Conservation (phyloP, 30 jellyfish, hydroid and myxozoan species). For the Euphysa ruthae region DNA sequence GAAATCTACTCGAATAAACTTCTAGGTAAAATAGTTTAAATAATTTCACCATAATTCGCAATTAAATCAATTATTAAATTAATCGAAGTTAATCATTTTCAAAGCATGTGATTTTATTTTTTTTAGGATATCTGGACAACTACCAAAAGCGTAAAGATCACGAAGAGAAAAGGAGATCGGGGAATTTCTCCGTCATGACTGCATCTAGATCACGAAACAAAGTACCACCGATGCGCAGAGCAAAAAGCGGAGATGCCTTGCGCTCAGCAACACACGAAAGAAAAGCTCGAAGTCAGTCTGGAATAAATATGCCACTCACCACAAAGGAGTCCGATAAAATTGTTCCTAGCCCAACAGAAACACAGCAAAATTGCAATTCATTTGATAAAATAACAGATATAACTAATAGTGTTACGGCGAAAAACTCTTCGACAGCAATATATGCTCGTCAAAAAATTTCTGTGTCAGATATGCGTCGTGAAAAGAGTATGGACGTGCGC, state of each 20-base stretch:
- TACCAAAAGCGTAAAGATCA: constrained; percentile 23
- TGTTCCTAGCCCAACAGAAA: too few relatives aligned
- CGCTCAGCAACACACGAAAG: neutral
- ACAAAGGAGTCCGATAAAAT: neutral
- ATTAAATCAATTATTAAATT: too few relatives aligned
- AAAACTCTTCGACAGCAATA: too few relatives aligned
- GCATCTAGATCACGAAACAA: neutral
- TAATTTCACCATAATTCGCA: too few relatives aligned
- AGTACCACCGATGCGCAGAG: constrained; percentile 24
- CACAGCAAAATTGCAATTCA: too few relatives aligned
- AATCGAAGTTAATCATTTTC: too few relatives aligned
- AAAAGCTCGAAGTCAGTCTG: constrained; percentile 33
- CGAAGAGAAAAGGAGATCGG: constrained; percentile 29
- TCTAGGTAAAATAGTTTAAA: too few relatives aligned
- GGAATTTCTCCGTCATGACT: constrained; percentile 4
- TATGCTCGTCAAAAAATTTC: neutral
- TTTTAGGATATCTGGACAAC: constrained; percentile 31
- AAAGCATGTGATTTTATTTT: too few relatives aligned
- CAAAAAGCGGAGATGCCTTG: constrained; percentile 31
- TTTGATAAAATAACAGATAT: too few relatives aligned
- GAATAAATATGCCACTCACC: neutral
- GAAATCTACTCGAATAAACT: too few relatives aligned
- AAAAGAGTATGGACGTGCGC: constrained; percentile 40
- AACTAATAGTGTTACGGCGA: too few relatives aligned
- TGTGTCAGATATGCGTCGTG: too few relatives aligned